Evolutionary conservation across 2,113 vertebrate genomes (phyloP).

Genomic region (Pangasianodon gigas): DNA sequence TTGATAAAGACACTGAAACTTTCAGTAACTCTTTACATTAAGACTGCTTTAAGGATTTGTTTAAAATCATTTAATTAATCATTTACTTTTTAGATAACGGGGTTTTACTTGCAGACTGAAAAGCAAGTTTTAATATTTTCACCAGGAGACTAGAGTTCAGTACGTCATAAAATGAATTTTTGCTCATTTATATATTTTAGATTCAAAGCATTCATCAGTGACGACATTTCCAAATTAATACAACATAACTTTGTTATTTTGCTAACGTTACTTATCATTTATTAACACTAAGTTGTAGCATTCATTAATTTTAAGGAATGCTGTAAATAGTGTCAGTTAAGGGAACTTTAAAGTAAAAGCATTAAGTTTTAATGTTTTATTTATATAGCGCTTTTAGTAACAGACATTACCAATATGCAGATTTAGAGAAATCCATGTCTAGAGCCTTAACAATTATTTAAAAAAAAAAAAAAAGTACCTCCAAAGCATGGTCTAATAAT

Average conservation of each 20-base stretch:
- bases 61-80: background rate
- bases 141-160: no score
- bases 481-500: background rate
- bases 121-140: background rate
- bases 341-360: background rate
- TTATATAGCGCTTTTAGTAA: background rate
- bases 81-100: background rate
- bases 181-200: background rate
- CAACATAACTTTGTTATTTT: background rate
- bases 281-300: background rate
- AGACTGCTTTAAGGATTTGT: background rate
- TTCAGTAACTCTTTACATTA: background rate
- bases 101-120: background rate
- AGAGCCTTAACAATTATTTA: background rate
- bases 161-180: background rate
- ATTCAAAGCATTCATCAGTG: background rate
- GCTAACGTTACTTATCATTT: background rate
- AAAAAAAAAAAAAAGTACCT: background rate
- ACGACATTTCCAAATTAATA: background rate
- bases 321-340: background rate
- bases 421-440: background rate
- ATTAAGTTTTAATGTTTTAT: background rate
- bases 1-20: background rate
- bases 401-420: background rate
- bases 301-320: background rate